These are phyloP conservation scores for Carettochelys insculpta DNA, from an alignment of 2,113 vertebrate genomes.

Conservation along the genomic window DNA sequence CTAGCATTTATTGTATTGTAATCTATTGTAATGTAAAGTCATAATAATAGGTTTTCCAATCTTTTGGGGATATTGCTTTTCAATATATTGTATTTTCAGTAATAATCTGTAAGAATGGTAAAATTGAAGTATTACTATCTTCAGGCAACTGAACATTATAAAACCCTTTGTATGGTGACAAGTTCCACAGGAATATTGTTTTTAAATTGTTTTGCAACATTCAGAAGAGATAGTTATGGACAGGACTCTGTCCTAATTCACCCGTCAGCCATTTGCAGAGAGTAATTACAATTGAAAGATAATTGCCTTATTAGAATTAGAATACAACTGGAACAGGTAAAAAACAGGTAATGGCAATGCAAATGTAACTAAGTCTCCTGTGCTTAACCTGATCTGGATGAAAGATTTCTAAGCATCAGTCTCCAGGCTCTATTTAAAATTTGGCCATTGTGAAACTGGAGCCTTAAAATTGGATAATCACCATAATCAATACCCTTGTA, in stretches of 20 bases:
- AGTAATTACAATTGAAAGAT: not conserved
- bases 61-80: constrained; percentile 21
- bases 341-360: not conserved
- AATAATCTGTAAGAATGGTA: not conserved
- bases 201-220: not conserved
- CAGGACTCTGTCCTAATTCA: not conserved
- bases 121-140: constrained; percentile 8
- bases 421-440: not conserved
- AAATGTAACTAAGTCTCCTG: not conserved
- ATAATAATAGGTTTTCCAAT: not conserved
- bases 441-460: not conserved
- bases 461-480: no score
- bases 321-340: not conserved
- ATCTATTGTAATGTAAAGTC: not conserved
- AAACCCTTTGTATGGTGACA: not conserved
- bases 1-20: not conserved
- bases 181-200: not conserved
- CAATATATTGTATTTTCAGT: constrained; percentile 39
- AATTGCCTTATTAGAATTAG: not conserved
- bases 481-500: not conserved
- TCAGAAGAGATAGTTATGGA: not conserved
- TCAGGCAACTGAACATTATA: not conserved
- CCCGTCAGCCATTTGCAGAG: not conserved
- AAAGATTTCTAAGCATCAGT: not conserved
- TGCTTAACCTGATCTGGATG: not conserved